phyloP scores from a whole-genome alignment of 2,888 invertebrate genomes.

The Napeogenes sylphis region DNA sequence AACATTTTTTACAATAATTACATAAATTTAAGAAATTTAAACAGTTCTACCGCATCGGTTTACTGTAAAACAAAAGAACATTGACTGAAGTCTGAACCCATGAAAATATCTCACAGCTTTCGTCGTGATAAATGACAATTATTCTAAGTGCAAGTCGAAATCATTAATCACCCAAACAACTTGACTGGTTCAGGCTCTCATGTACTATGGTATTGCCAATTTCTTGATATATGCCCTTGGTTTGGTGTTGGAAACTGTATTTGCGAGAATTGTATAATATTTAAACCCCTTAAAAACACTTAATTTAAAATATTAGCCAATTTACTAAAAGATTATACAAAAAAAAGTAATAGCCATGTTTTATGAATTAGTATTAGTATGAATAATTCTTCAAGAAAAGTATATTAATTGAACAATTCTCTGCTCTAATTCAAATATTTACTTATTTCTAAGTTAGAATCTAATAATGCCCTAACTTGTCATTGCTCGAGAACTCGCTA shows the following conservation, averaged over 20 bases:
- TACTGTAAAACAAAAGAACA: no score
- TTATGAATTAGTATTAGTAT: no score
- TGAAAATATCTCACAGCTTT: conserved; percentile 11
- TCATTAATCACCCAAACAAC: conserved; percentile 26
- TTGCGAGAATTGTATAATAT: not conserved
- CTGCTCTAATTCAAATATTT: not conserved
- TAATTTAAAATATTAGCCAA: no score
- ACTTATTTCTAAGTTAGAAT: no score
- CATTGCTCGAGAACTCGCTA: no score
- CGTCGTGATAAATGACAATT: conserved; percentile 33
- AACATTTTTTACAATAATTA: no score
- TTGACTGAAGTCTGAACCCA: not conserved
- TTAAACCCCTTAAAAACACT: not conserved
- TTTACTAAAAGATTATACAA: no score
- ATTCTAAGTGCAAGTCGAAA: conserved; percentile 28
- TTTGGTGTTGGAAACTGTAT: not conserved
- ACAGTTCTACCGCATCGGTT: not conserved
- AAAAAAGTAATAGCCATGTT: no score
- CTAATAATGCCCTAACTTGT: no score
- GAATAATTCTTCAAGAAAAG: no score
- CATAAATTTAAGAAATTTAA: no score
- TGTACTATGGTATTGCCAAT: conserved; percentile 20
- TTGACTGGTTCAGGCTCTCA: conserved; percentile 15
- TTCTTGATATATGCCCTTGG: conserved; percentile 1
- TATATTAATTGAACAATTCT: no score